These are phyloP conservation scores for Streptopelia turtur DNA, from an alignment of 2,797 vertebrate genomes.

Conservation along the genomic window DNA sequence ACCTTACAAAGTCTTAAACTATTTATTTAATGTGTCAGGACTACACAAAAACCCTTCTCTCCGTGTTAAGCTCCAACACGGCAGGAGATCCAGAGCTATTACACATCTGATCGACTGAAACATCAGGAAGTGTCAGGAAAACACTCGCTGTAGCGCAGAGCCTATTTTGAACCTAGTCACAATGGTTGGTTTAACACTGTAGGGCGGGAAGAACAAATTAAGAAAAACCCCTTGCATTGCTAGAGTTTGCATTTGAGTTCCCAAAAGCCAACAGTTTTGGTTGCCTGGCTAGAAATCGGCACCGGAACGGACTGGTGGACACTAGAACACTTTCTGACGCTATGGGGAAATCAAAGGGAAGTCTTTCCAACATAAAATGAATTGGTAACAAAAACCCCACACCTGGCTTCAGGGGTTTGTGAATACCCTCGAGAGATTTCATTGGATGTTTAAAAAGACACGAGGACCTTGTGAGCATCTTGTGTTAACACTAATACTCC, in stretches of 20 bases:
- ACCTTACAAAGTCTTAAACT: background rate
- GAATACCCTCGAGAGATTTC: constrained; percentile 71
- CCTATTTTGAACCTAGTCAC: constrained; percentile 21
- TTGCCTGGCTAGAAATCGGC: constrained; percentile 49
- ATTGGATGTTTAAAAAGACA: constrained; percentile 78
- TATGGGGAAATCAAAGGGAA: constrained; percentile 41
- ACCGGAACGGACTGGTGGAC: background rate
- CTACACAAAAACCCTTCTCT: background rate
- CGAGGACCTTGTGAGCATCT: constrained; percentile 78
- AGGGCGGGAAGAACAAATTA: constrained; percentile 63
- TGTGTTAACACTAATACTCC: constrained; percentile 81
- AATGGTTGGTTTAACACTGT: constrained; percentile 22
- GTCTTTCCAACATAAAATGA: background rate
- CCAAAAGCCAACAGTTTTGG: constrained; percentile 73
- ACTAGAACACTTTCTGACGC: constrained; percentile 31
- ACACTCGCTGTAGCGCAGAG: constrained; percentile 31
- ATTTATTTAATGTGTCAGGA: background rate
- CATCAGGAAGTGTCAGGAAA: constrained; percentile 16
- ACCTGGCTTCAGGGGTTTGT: constrained; percentile 61
- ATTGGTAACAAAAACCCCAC: constrained; percentile 12
- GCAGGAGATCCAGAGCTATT: constrained; percentile 13
- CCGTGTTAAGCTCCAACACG: background rate
- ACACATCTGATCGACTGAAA: background rate
- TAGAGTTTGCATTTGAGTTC: constrained; percentile 72
- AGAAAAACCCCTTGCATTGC: constrained; percentile 69